Percentiles rank a stretch among this genome's conserved stretches.
These are phyloP conservation scores for Acrocephalus kingi DNA, from an alignment of 2,113 vertebrate genomes.

Conservation along the genomic window DNA sequence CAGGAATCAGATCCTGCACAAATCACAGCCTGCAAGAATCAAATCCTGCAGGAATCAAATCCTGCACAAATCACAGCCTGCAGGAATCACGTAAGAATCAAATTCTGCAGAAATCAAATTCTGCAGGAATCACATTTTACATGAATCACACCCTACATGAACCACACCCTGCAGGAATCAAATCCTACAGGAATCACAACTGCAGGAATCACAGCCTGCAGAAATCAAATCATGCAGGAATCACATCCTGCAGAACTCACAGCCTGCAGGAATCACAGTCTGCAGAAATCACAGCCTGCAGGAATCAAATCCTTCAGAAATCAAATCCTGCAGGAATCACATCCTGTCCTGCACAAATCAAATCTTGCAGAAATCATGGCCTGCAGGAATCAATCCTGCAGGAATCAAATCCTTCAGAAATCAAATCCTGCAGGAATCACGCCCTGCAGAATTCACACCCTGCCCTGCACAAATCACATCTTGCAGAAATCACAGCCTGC, in stretches of 20 bases:
- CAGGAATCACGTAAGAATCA: too few relatives aligned
- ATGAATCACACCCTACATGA: background rate
- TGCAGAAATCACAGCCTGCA: background rate
- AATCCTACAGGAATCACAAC: background rate
- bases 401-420: rapidly evolving
- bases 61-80: too few relatives aligned
- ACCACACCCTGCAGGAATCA: rapidly evolving
- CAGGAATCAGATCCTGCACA: background rate
- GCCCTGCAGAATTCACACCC: too few relatives aligned
- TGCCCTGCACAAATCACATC: too few relatives aligned
- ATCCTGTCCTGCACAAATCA: background rate
- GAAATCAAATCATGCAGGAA: background rate
- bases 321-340: too few relatives aligned
- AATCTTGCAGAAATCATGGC: rapidly evolving
- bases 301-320: background rate
- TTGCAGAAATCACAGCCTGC: background rate
- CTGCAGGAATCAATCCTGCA: background rate
- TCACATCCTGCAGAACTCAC: rapidly evolving
- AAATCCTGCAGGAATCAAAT: background rate
- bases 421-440: rapidly evolving
- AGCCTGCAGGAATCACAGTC: background rate
- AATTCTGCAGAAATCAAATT: rapidly evolving
- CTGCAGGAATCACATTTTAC: background rate
- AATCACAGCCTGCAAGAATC: background rate
- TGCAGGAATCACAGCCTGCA: background rate